Evolutionary conservation across 2,888 invertebrate species (phyloP), one percentile per base, ranked within the genome.

Genomic region (Thyatira batis): DNA sequence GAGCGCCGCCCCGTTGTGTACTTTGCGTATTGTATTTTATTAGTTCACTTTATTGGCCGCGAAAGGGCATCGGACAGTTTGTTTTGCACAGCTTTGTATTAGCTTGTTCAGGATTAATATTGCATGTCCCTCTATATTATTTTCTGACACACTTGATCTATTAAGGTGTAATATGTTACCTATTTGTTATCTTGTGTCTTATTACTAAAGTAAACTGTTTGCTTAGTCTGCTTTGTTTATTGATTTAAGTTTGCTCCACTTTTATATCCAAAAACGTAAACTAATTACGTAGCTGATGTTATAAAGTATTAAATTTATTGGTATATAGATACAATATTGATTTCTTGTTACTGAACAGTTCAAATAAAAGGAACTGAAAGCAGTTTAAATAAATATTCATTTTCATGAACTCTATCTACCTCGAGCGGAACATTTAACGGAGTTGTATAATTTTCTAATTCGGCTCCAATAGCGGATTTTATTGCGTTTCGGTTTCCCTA

Each of bases 401-500:
- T 45, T 45, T 45, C 60, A 58, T 59, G 54, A 60, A 61, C 51
- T 59, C 45, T 54, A 51, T 51, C 54, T 53, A 65, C 56, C 63
- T 52, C 48, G 65, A 64, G 63, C 61, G 60, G 61, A 58, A 58
- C 50, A 49, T 27, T 60, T 60, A 52, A 58, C 73, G 71, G 72
- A 73, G 65, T 67, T 62, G 82, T 67, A 86, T 87, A 87, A 88
- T 87, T 88, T 84, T 81, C 81, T 81, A 86, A 87, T 85, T 82
- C 79, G 69, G 73, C 65, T 71, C 78, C 79, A 79, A 81, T 76
- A 73, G 78, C 75, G 74, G 82, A 77, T 87, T 89, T 87, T 88
- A 88, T 84, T 82, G 80, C 84, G 73, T 75, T 85, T 87, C 82
- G 85, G 84, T 84, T 87, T 83, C 84, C 86, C 76, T 82, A 82